Base-by-base conservation (phyloP, 2,888 invertebrate species). In the Bedellia somnulentella region DNA sequence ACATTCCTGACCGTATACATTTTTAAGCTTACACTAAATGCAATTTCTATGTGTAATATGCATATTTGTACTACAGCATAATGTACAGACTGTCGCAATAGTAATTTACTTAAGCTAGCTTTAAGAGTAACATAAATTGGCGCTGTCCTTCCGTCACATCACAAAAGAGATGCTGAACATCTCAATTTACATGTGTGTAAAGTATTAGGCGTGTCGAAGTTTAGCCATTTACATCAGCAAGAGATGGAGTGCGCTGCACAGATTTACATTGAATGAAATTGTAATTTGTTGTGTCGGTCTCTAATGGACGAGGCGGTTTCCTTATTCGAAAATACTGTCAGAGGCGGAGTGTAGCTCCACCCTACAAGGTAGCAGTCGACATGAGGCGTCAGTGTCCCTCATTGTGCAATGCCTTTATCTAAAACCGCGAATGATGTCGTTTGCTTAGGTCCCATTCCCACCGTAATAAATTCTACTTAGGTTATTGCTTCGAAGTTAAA, bases 201-300 rank as follows among this genome's bases (percentile, higher is more conserved):
- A 57, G 51, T 56, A 64, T 63, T 58, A 57, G 53, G 52, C 55
- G 57, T 58, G 56, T 57, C 59, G 57, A 54, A 61, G 59, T 57
- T 57, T 52, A 55, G 45, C 52, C 54, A 62, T 63, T 60, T 59
- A 51, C 52, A 55, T 57, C 43, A 45, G 44, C 46, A 43, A 47
- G 46, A 51, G 47, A 42, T 44, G 41, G 41, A 47, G 43, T 35
- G 49, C 45, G 41, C 47, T 52, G 42, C 43, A 43, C 42, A 41
- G 52, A 68, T 70, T 70, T 63, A 63, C 67, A 68, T 71, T 67
- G 61, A 71, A 71, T 70, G 66, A 64, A 67, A 62, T 59, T 61
- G 63, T 66, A 62, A 68, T 68, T 68, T 64, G 64, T 58, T 59
- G 46, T 47, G 47, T 55, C 47, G 47, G 42, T 47, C 42, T 54